Evolutionary conservation across 2,113 vertebrate species (phyloP).

Genomic region (Cichladusa arquata): DNA sequence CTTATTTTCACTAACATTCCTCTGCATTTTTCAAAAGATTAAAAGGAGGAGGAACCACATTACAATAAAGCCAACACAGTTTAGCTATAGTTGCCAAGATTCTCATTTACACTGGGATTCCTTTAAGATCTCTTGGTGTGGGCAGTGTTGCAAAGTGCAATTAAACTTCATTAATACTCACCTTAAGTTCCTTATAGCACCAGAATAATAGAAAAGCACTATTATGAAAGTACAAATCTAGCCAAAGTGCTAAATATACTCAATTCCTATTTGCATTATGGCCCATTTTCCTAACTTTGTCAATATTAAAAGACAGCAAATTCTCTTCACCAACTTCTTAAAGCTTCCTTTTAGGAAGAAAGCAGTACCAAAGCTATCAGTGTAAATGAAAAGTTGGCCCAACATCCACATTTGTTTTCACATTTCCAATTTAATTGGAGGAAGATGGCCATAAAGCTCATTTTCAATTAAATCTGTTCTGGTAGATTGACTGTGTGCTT

Average conservation of each 20-base stretch:
- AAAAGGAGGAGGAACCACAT: not conserved
- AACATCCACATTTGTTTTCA: not conserved
- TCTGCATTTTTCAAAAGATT: not conserved
- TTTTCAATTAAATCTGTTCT: slow-evolving; percentile 27
- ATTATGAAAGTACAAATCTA: not conserved
- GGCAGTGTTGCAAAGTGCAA: not conserved
- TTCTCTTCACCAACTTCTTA: not conserved
- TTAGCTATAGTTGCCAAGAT: not conserved
- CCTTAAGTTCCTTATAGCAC: not conserved
- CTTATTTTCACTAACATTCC: not conserved
- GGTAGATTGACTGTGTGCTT: not conserved
- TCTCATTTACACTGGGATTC: not conserved
- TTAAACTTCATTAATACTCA: not conserved
- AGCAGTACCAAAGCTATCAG: not conserved
- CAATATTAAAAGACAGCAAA: not conserved
- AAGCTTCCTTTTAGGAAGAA: not conserved
- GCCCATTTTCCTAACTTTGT: not conserved
- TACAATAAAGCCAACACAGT: not conserved
- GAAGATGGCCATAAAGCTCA: not conserved
- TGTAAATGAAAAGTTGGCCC: not conserved
- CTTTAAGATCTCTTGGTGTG: not conserved
- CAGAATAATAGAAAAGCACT: not conserved
- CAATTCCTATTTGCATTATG: not conserved
- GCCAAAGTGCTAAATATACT: not conserved
- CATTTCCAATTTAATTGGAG: not conserved